Percentiles rank a stretch among this genome's conserved stretches.
phyloP scores from a whole-genome alignment of 2,888 invertebrate genomes.

The Idaea dimidiata region DNA sequence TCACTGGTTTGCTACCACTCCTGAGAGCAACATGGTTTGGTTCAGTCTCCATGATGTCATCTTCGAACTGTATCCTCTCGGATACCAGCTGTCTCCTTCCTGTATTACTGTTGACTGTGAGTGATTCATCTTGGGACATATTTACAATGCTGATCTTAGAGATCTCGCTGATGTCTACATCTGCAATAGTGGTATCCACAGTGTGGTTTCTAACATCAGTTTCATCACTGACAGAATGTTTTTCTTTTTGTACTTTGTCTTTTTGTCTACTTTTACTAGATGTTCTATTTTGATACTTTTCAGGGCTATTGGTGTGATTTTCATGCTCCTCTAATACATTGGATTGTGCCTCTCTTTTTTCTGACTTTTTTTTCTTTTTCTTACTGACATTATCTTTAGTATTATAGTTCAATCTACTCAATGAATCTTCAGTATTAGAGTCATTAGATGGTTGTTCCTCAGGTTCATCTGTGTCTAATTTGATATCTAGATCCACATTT shows the following conservation, averaged over 20 bases:
- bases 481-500: constrained; percentile 9
- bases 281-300: too few relatives aligned
- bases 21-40: too few relatives aligned
- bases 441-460: too few relatives aligned
- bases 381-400: background rate
- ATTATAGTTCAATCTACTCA: too few relatives aligned
- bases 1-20: too few relatives aligned
- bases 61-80: constrained; percentile 58
- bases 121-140: background rate
- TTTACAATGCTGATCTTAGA: constrained; percentile 11
- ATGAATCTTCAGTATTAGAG: too few relatives aligned
- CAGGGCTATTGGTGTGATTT: too few relatives aligned
- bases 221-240: constrained; percentile 16
- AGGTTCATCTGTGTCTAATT: too few relatives aligned
- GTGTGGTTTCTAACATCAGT: constrained; percentile 4
- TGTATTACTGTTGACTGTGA: constrained; percentile 8
- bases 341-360: constrained; percentile 18
- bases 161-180: constrained; percentile 6
- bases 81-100: constrained; percentile 45
- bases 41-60: too few relatives aligned
- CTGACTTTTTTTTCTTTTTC: background rate
- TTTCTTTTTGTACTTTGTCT: constrained; percentile 36
- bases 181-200: background rate
- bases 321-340: constrained; percentile 20
- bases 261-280: constrained; percentile 18